phyloP scores from a whole-genome alignment of 1,140 invertebrate genomes.

The Sminthurinus signatus region DNA sequence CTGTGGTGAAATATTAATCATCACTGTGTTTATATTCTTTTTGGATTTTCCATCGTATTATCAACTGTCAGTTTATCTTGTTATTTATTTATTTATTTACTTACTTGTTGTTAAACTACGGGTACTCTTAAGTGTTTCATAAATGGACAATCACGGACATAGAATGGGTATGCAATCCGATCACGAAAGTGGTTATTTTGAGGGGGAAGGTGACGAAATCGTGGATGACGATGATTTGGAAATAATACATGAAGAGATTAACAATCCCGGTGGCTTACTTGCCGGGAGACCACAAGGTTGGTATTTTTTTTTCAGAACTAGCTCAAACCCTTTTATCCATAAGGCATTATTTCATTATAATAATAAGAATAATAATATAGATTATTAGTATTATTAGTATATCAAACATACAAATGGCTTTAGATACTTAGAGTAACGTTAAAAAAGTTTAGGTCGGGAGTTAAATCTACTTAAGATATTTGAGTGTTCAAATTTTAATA shows the following conservation, averaged over 20 bases:
- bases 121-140: not conserved
- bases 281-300: not conserved
- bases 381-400: not conserved
- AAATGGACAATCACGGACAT: slow-evolving; percentile 11
- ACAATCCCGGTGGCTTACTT: slow-evolving; percentile 27
- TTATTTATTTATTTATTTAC: not conserved
- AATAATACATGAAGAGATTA: slow-evolving; percentile 40
- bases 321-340: too few species aligned
- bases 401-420: not conserved
- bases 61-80: not conserved
- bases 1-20: not conserved
- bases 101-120: too few species aligned
- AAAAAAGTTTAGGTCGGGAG: too few species aligned
- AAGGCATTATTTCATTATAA: not conserved
- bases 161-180: slow-evolving; percentile 44
- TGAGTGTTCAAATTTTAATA: too few species aligned
- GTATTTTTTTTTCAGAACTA: not conserved
- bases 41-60: not conserved
- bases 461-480: too few species aligned
- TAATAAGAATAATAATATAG: too few species aligned
- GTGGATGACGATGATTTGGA: slow-evolving; percentile 41
- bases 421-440: too few species aligned
- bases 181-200: slow-evolving; percentile 46
- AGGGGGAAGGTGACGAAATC: slow-evolving; percentile 41
- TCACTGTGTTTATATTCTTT: not conserved